A percentile compares a stretch with the other conserved stretches of the same genome.
These are phyloP conservation scores for Pseudocheirus occidentalis DNA, from an alignment of 2,797 vertebrate genomes.

Conservation along the genomic window DNA sequence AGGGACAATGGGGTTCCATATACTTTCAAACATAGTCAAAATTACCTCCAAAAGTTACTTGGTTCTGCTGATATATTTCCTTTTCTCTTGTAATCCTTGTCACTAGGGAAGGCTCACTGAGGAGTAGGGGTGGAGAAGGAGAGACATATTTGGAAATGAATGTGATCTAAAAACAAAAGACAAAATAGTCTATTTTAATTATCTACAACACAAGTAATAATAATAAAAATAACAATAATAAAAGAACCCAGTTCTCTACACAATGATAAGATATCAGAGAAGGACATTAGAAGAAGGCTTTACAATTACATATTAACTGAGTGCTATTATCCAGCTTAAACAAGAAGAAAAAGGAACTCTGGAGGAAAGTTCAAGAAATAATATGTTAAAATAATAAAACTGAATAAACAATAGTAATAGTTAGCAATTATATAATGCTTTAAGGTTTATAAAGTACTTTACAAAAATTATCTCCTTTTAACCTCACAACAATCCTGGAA, in stretches of 20 bases:
- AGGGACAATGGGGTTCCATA: neutral
- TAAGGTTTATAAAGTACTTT: neutral
- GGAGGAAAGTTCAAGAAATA: neutral
- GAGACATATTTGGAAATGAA: neutral
- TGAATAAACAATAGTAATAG: neutral
- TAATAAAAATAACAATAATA: neutral
- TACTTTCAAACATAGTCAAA: neutral
- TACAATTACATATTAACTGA: neutral
- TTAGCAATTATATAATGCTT: neutral
- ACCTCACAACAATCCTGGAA: neutral
- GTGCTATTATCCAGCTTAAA: neutral
- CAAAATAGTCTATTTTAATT: neutral
- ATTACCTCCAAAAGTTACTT: neutral
- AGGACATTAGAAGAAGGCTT: neutral
- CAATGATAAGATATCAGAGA: neutral
- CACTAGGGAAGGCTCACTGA: neutral
- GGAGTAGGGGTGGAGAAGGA: neutral
- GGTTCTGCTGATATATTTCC: neutral
- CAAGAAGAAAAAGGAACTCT: neutral
- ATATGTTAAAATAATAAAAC: neutral
- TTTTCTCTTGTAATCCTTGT: neutral
- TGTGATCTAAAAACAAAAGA: neutral
- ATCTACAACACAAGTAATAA: neutral
- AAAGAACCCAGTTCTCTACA: neutral
- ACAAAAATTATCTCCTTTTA: neutral